A percentile compares a stretch with the other conserved stretches of the same genome.
These are phyloP conservation scores for Blastobasis adustella DNA, from an alignment of 2,888 invertebrate species.

Conservation along the genomic window DNA sequence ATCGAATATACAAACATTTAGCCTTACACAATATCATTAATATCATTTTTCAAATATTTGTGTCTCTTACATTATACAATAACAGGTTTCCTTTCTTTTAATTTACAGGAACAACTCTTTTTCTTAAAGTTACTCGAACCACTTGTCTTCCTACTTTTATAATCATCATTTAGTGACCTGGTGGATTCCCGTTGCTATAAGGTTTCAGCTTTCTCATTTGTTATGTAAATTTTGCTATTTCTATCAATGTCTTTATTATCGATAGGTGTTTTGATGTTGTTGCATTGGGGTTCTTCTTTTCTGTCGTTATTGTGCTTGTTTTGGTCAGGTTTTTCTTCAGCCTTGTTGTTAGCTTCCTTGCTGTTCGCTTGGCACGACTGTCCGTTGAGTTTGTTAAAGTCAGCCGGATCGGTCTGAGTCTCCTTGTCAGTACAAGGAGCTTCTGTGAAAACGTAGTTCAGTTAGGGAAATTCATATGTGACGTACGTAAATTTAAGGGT, in stretches of 20 bases:
- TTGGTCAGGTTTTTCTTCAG: constrained; percentile 21
- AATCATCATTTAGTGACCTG: constrained; percentile 48
- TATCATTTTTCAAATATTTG: too few relatives aligned
- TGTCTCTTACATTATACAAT: not conserved
- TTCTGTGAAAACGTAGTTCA: constrained; percentile 31
- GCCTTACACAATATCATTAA: too few relatives aligned
- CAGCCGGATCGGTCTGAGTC: constrained; percentile 55
- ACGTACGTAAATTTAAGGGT: not conserved
- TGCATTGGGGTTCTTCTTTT: constrained; percentile 26
- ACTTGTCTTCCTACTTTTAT: constrained; percentile 32
- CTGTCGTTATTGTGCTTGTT: constrained; percentile 11
- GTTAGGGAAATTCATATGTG: not conserved
- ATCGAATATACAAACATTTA: too few relatives aligned
- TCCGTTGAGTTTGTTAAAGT: constrained; percentile 51
- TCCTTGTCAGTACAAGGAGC: constrained; percentile 44
- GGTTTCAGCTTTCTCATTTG: constrained; percentile 39
- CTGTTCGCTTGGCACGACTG: constrained; percentile 30
- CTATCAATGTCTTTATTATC: constrained; percentile 13
- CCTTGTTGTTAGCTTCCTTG: constrained; percentile 11
- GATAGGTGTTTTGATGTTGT: constrained; percentile 23
- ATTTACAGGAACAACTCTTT: constrained; percentile 62
- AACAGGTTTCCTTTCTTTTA: constrained; percentile 49
- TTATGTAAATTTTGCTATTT: constrained; percentile 16
- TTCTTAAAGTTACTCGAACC: constrained; percentile 36
- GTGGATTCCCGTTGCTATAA: constrained; percentile 65